phyloP scores from a whole-genome alignment of 2,797 vertebrate genomes.

The Menidia menidia region DNA sequence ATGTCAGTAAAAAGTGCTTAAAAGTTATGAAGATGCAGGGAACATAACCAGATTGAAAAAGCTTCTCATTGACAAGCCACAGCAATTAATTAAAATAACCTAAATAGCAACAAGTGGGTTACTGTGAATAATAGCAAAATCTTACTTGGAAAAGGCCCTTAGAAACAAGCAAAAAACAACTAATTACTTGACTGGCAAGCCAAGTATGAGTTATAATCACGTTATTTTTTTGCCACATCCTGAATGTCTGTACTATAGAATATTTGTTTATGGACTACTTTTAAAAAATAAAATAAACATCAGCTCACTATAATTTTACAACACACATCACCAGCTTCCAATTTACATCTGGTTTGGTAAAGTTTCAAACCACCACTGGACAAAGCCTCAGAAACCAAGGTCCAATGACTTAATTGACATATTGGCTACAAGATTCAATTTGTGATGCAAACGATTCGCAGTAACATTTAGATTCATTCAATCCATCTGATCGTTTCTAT shows the following conservation, averaged over 20 bases:
- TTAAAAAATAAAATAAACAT: too few relatives aligned
- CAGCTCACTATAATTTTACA: neutral
- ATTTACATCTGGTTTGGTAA: conserved; percentile 4
- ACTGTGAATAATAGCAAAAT: neutral
- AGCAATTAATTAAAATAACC: neutral
- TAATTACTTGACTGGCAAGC: neutral
- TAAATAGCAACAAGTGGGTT: neutral
- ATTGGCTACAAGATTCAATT: conserved; percentile 20
- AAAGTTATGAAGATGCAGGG: neutral
- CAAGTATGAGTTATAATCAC: too few relatives aligned
- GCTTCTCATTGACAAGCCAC: neutral
- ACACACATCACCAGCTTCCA: neutral
- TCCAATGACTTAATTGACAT: conserved; percentile 17
- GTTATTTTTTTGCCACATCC: neutral
- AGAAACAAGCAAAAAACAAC: neutral
- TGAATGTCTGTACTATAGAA: neutral
- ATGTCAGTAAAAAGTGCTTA: neutral
- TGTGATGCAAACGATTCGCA: neutral
- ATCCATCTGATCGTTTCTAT: neutral
- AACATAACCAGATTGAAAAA: neutral
- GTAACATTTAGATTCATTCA: conserved; percentile 6
- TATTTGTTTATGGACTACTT: too few relatives aligned
- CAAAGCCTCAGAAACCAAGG: neutral
- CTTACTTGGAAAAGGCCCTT: too few relatives aligned
- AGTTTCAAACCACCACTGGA: conserved; percentile 15